These are phyloP conservation scores for Struthio camelus DNA, from an alignment of 2,113 vertebrate species.

Conservation along the genomic window DNA sequence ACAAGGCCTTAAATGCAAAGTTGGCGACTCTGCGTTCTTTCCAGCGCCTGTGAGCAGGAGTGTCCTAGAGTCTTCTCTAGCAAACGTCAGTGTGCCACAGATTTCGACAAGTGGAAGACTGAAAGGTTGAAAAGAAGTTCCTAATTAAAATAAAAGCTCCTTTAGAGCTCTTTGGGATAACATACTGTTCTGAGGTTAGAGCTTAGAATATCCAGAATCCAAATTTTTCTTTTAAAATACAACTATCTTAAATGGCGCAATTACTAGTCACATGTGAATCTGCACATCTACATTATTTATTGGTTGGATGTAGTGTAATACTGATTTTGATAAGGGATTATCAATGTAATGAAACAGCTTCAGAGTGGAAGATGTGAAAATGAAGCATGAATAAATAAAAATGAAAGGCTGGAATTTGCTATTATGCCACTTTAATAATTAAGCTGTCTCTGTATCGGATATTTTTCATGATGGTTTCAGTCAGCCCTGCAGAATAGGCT, in stretches of 20 bases:
- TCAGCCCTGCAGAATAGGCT: neutral
- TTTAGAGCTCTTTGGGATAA: neutral
- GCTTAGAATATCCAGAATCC: neutral
- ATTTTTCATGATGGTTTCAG: neutral
- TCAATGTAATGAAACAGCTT: neutral
- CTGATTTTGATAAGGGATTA: neutral
- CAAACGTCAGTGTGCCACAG: neutral
- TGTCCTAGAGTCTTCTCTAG: neutral
- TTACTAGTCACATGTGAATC: neutral
- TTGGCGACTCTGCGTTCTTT: neutral
- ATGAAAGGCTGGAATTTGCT: neutral
- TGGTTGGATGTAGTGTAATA: neutral
- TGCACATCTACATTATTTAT: rapidly evolving
- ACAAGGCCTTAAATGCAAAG: neutral
- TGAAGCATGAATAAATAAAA: neutral
- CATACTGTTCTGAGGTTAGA: neutral
- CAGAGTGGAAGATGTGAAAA: neutral
- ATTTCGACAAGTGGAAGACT: neutral
- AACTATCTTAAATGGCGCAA: neutral
- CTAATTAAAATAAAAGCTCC: neutral
- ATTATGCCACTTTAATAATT: neutral
- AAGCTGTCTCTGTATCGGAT: neutral
- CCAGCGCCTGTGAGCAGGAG: neutral
- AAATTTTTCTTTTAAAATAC: neutral
- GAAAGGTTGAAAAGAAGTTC: neutral